Percentiles rank a stretch among this genome's conserved stretches.
These are phyloP conservation scores for Microctonus aethiopoides DNA, from an alignment of 2,888 invertebrate species.

Conservation along the genomic window DNA sequence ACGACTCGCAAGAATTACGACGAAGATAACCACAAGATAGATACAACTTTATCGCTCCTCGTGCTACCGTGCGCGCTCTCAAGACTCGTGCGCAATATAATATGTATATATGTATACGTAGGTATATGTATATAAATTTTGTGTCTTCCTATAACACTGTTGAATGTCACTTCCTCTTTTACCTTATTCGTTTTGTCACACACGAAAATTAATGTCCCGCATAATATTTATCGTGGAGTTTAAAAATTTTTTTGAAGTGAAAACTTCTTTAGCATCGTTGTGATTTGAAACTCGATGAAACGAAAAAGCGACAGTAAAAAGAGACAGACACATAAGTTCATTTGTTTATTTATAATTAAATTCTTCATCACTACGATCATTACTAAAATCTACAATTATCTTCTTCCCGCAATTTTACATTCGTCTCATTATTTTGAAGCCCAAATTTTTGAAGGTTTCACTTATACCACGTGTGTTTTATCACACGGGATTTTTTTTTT, in stretches of 20 bases:
- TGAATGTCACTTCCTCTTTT: constrained; percentile 16
- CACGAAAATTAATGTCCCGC: constrained; percentile 2
- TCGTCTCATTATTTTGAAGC: no score
- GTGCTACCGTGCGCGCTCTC: constrained; percentile 44
- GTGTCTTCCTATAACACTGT: background rate
- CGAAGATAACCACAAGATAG: constrained; percentile 60
- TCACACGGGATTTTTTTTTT: no score
- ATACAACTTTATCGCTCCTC: constrained; percentile 58
- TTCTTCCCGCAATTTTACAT: no score
- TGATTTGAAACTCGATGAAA: no score
- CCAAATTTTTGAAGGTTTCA: no score
- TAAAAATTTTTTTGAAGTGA: background rate
- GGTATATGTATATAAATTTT: background rate
- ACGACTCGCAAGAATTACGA: constrained; percentile 59
- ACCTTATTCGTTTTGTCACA: constrained; percentile 1
- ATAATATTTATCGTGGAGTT: background rate
- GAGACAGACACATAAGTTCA: no score
- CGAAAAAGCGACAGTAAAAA: no score
- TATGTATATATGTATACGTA: background rate
- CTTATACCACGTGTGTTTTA: no score
- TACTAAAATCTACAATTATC: no score
- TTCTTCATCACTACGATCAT: no score
- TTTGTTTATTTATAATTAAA: no score
- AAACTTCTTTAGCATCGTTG: no score
- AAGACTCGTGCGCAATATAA: constrained; percentile 10